phyloP scores from a whole-genome alignment of 2,888 invertebrate species.

The Phaedon cochleariae region DNA sequence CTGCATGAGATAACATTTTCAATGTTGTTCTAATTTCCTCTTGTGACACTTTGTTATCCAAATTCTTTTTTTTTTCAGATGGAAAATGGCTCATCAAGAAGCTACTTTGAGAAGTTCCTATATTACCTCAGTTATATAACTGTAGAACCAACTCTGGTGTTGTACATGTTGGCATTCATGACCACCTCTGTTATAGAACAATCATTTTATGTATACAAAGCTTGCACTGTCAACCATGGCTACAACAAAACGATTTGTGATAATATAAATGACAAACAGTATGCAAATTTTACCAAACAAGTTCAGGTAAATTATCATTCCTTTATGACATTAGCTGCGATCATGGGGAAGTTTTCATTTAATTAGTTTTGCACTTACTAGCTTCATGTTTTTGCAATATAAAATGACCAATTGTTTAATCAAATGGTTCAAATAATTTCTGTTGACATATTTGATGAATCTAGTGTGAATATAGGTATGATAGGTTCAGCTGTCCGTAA shows the following conservation, averaged over 20 bases:
- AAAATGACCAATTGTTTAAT: no score
- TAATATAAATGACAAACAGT: slow-evolving; percentile 66
- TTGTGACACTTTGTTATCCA: no score
- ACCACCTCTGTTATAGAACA: slow-evolving; percentile 82
- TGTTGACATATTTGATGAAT: no score
- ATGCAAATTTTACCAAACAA: slow-evolving; percentile 69
- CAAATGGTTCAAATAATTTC: no score
- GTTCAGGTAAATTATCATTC: slow-evolving; percentile 70
- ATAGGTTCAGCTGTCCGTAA: no score
- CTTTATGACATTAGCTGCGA: no score
- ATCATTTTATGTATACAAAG: slow-evolving; percentile 79
- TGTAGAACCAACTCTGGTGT: slow-evolving; percentile 87
- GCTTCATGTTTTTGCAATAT: no score
- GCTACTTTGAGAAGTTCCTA: slow-evolving; percentile 29
- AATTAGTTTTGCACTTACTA: no score
- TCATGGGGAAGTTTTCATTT: no score
- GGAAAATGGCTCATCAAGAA: slow-evolving; percentile 26
- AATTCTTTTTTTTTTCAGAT: slow-evolving; percentile 36
- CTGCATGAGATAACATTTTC: no score
- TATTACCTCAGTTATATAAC: slow-evolving; percentile 65
- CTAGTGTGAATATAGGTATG: no score
- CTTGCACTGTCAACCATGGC: slow-evolving; percentile 78
- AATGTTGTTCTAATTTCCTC: no score
- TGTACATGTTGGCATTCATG: slow-evolving; percentile 90
- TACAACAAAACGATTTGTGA: slow-evolving; percentile 74